Conservation (phyloP, 2,888 invertebrate genomes). For the Hirtodrosophila confusa region DNA sequence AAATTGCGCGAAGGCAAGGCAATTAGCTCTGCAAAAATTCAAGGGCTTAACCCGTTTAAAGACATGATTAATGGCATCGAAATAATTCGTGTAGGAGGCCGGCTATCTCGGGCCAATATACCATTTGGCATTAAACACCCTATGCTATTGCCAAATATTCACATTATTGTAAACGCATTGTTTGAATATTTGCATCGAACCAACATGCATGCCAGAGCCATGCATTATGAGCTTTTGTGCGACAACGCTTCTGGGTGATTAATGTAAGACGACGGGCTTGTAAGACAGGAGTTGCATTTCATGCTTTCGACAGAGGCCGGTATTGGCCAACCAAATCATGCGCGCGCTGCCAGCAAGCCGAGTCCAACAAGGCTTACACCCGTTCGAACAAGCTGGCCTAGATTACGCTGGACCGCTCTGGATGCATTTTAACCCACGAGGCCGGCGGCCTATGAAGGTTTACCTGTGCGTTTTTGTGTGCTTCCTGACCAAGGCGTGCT, state of each 20-base stretch:
- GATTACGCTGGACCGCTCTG: constrained; percentile 9
- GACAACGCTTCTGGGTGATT: neutral
- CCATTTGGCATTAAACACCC: constrained; percentile 47
- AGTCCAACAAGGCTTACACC: neutral
- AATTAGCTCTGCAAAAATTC: constrained; percentile 1
- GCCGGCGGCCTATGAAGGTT: constrained; percentile 23
- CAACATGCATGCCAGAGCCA: constrained; percentile 16
- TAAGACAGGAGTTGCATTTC: neutral
- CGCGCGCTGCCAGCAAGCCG: neutral
- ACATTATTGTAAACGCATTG: constrained; percentile 7
- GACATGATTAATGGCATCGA: constrained; percentile 22
- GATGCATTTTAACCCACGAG: constrained; percentile 17
- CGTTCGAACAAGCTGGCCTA: constrained; percentile 5
- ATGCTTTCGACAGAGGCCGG: constrained; percentile 1
- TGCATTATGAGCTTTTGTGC: neutral
- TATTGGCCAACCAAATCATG: neutral
- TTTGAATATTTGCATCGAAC: constrained; percentile 1
- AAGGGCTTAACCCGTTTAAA: neutral
- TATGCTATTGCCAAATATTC: constrained; percentile 58
- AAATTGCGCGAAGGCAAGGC: neutral
- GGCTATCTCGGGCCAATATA: constrained; percentile 15
- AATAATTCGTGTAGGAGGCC: constrained; percentile 61
- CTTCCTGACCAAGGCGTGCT: constrained; percentile 38
- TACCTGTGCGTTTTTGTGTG: constrained; percentile 38
- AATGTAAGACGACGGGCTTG: neutral